phyloP scores from a whole-genome alignment of 2,888 invertebrate genomes.

The Macrophya alboannulata region DNA sequence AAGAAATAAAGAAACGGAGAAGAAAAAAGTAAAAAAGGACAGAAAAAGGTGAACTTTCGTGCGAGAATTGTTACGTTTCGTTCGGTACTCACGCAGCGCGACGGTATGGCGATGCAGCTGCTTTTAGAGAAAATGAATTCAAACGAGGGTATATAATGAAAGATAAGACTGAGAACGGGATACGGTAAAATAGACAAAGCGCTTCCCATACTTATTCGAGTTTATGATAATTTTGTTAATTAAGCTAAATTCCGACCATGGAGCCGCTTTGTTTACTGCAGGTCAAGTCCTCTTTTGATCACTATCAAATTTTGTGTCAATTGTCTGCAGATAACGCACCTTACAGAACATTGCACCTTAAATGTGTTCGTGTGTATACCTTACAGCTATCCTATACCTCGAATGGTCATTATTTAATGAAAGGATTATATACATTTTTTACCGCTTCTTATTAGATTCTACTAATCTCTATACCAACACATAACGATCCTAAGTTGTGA shows the following conservation, averaged over 20 bases:
- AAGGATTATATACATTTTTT: neutral
- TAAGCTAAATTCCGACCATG: neutral
- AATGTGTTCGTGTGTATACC: neutral
- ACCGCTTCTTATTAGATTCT: conserved; percentile 25
- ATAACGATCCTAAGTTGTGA: conserved; percentile 24
- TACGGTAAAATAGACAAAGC: neutral
- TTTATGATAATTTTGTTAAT: conserved; percentile 30
- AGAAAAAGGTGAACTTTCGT: conserved; percentile 13
- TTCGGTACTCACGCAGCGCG: conserved; percentile 31
- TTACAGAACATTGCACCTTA: neutral
- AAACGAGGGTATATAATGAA: neutral
- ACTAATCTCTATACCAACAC: conserved; percentile 7
- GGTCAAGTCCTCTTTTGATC: neutral
- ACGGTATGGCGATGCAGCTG: conserved; percentile 28
- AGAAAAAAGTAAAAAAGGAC: neutral
- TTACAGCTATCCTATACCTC: neutral
- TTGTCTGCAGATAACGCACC: neutral
- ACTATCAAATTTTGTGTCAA: conserved; percentile 1
- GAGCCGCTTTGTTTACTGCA: neutral
- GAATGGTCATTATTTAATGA: neutral
- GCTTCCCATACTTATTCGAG: neutral
- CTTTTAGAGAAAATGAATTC: conserved; percentile 39
- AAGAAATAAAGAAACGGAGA: neutral
- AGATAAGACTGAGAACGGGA: neutral
- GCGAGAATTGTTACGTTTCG: conserved; percentile 42